Evolutionary conservation across 2,888 invertebrate genomes (phyloP), one percentile per base, ranked within the genome.

Genomic region (Leucophenga maculata): DNA sequence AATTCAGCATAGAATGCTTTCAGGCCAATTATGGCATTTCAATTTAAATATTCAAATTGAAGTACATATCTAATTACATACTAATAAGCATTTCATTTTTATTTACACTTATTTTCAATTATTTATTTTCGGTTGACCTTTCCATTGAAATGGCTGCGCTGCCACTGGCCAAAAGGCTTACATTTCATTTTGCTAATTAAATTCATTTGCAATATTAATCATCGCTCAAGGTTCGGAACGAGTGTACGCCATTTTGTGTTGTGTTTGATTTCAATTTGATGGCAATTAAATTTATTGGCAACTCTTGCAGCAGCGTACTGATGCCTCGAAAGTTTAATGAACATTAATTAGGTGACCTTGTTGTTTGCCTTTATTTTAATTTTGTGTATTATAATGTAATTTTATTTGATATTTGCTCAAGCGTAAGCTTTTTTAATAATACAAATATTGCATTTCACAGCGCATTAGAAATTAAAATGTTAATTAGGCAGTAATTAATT

Each of bases 141-240:
- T 26, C 26, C 4, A 26, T 39, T 39, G 11, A 39, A 39, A 39
- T 32, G 8, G 3, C 11, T 39, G n/a, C 8, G 39, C 8, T 4
- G 39, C 39, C 39, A 8, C 8, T 11, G 39, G 39, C 4, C 39
- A 39, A 39, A 39, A 39, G 8, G 39, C 39, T 39, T 39, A 39
- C 54, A 13, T 54, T 54, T 54, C 11, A 54, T 54, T 54, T 54
- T 54, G 54, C 54, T 54, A 54, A 54, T 54, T 54, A 20, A 20
- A 55, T 26, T 22, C 14, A 55, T 55, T 22, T 55, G 55, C 14
- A 14, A 22, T 55, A 22, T 55, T 55, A 55, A 22, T 20, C 22
- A 55, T 55, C 14, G 55, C 55, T 55, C 18, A 6, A 22, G 55
- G 55, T 54, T 18, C 20, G 6, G 13, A 48, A 48, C 14, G 13